phyloP scores from a whole-genome alignment of 2,113 vertebrate species.

The Campylomormyrus numenius region DNA sequence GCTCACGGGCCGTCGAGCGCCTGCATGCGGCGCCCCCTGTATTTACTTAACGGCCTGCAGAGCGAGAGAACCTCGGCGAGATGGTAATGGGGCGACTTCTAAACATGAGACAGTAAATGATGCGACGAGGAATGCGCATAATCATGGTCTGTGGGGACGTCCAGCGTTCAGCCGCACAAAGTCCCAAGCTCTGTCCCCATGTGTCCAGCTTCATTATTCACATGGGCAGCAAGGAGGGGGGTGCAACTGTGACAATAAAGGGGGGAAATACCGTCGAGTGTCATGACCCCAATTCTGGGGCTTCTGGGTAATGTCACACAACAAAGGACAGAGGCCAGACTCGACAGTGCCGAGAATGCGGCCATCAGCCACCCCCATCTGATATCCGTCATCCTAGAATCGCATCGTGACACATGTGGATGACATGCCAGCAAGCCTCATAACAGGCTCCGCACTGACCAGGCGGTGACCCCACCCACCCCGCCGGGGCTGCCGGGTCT shows the following conservation, averaged over 20 bases:
- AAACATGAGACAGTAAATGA: background rate
- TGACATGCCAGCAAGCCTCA: background rate
- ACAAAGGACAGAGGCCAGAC: background rate
- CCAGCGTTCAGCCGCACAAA: background rate
- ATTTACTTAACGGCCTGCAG: background rate
- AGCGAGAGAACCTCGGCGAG: background rate
- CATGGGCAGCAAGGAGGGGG: background rate
- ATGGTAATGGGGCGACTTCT: background rate
- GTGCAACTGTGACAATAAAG: background rate
- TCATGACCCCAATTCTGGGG: background rate
- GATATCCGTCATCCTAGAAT: background rate
- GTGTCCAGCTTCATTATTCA: background rate
- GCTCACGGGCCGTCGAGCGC: background rate
- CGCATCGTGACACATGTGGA: background rate
- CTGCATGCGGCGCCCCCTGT: background rate
- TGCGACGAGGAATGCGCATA: background rate
- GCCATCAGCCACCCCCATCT: background rate
- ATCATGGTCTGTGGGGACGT: background rate
- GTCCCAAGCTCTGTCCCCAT: background rate
- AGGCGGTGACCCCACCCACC: background rate
- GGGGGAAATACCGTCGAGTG: background rate
- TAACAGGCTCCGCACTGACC: background rate
- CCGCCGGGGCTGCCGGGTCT: background rate
- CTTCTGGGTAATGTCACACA: background rate
- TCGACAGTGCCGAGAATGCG: background rate